phyloP scores from a whole-genome alignment of 2,797 vertebrate species.

The Enteromius viviparus region DNA sequence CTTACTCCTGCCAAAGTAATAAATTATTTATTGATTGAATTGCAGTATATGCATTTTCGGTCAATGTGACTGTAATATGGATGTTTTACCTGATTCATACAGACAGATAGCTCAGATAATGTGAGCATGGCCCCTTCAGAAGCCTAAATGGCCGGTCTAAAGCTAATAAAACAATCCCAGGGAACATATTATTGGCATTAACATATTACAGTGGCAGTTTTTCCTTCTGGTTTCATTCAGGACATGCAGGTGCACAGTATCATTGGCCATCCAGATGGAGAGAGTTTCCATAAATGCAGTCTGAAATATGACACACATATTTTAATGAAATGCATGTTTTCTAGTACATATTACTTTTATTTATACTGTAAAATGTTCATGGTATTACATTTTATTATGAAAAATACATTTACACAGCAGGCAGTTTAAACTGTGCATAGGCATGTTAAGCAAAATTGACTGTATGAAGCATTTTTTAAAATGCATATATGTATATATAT shows the following conservation, averaged over 20 bases:
- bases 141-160: neutral
- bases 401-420: neutral
- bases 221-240: neutral
- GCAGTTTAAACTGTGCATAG: neutral
- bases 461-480: neutral
- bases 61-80: constrained; percentile 22
- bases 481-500: neutral
- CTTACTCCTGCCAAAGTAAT: neutral
- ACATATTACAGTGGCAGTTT: constrained; percentile 40
- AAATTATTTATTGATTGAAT: constrained; percentile 26
- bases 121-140: neutral
- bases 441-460: neutral
- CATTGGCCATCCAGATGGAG: constrained; percentile 2
- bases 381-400: neutral
- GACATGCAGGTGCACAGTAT: neutral
- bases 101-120: constrained; percentile 41
- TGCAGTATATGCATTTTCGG: neutral
- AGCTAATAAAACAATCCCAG: constrained; percentile 49
- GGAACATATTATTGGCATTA: constrained; percentile 49
- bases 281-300: neutral
- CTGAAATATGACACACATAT: neutral
- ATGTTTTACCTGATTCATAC: constrained; percentile 49
- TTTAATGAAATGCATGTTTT: neutral
- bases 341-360: neutral
- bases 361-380: neutral